Evolutionary conservation across 1,140 invertebrate species (phyloP).

Genomic region (Hormaphis cornu): DNA sequence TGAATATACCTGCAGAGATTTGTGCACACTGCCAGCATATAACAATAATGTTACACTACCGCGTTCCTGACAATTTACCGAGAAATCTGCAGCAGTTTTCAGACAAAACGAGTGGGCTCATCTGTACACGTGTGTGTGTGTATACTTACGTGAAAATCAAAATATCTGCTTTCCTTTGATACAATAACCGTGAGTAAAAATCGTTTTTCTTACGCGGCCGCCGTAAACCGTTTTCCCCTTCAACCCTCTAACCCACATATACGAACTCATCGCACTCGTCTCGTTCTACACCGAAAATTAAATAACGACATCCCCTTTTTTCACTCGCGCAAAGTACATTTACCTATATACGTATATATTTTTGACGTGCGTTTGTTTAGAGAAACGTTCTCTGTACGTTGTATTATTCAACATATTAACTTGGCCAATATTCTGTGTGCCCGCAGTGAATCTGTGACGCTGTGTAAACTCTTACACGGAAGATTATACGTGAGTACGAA

Average conservation of each 20-base stretch:
- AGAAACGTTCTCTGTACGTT: too few species aligned
- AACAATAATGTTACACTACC: not conserved
- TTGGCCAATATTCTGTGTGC: too few species aligned
- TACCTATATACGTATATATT: too few species aligned
- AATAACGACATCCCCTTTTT: constrained; percentile 3
- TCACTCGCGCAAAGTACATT: not conserved
- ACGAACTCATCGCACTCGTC: constrained; percentile 11
- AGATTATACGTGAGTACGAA: too few species aligned
- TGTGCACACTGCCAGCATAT: not conserved
- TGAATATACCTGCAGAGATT: too few species aligned
- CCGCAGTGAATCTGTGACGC: too few species aligned
- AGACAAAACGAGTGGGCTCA: not conserved
- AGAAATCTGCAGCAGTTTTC: constrained; percentile 17
- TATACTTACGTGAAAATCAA: constrained; percentile 22
- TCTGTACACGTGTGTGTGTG: not conserved
- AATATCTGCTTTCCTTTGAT: constrained; percentile 9
- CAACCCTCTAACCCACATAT: too few species aligned
- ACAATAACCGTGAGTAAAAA: not conserved
- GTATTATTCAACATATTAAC: too few species aligned
- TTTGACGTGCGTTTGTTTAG: too few species aligned
- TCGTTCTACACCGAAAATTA: constrained; percentile 12
- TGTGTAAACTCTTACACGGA: too few species aligned
- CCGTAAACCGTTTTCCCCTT: constrained; percentile 20
- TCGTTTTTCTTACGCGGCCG: constrained; percentile 2
- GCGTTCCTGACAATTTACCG: constrained; percentile 2